A percentile compares a stretch with the other conserved stretches of the same genome.
Conservation (phyloP, 2,797 vertebrate species). For the Hapalemur alaotrensis region DNA sequence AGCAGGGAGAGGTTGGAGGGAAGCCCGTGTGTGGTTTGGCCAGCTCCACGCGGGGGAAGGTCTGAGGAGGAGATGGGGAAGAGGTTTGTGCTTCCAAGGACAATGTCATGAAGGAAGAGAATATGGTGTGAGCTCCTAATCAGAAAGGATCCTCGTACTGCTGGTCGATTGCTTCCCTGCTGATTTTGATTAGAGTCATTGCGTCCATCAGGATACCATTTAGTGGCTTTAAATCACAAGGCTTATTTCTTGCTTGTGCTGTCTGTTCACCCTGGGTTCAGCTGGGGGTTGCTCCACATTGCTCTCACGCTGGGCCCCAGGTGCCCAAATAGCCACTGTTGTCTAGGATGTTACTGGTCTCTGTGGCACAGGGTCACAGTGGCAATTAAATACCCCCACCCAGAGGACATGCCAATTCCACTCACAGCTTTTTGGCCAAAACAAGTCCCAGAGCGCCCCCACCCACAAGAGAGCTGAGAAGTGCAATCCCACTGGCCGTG, state of each 20-base stretch:
- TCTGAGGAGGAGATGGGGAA: neutral
- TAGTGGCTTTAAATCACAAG: neutral
- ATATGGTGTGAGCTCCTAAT: rapidly evolving
- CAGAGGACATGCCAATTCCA: neutral
- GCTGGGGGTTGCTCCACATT: neutral
- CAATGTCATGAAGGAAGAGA: neutral
- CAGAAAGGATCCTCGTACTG: neutral
- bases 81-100: neutral
- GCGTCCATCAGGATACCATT: neutral
- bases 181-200: neutral
- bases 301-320: neutral
- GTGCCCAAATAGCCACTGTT: neutral
- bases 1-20: neutral
- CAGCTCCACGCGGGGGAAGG: neutral
- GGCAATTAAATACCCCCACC: neutral
- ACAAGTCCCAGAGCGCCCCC: neutral
- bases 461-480: neutral
- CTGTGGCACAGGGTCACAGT: neutral
- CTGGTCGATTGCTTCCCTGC: neutral
- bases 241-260: neutral
- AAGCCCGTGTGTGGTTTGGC: neutral
- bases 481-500: neutral
- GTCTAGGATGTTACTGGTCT: neutral
- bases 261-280: neutral
- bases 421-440: neutral